Evolutionary conservation across 2,888 invertebrate genomes (phyloP), one percentile per base, ranked within the genome.

Genomic region (Leucoma salicis): DNA sequence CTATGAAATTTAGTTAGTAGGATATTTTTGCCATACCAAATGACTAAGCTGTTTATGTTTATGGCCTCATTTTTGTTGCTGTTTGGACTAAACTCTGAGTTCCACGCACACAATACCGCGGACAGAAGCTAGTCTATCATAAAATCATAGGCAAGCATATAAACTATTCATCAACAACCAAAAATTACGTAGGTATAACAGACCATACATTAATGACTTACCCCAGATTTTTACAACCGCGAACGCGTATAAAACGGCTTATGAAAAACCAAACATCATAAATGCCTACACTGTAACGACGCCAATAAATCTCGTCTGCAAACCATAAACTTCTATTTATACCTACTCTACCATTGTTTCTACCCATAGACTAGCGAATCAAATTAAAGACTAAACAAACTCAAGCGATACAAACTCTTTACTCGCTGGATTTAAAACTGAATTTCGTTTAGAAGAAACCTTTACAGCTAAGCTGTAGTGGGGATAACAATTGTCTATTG

Each of bases 401-500:
- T 62, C 49, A 71, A 74, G 24, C 37, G 55, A 3, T 79, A 64
- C 56, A 39, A 46, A 46, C 38, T 50, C 59, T 53, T 80, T 74
- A 12, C 0, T 0, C 14, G 13, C 35, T 4, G 31, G 10, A 16
- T 39, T 14, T 49, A 49, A 37, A 49, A 57, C 40, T 59, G 59
- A 72, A 66, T 73, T 66, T 79, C 58, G 71, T 65, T 46, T 53
- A 69, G 14, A 49, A 32, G 33, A 36, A 27, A 5, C 48, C 52
- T 65, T 76, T 78, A 83, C 81, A 79, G 76, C 78, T 74, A 74
- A 58, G 58, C 74, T 59, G 61, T 69, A 71, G 87, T 74, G 71
- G 88, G 88, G 87, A 86, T 88, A 86, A 89, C 89, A 89, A 89
- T 89, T 80, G 88, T 81, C 88, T 86, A 89, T 89, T 89, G 88